These are phyloP conservation scores for Nasua narica DNA, from an alignment of 2,797 vertebrate genomes.

Conservation along the genomic window DNA sequence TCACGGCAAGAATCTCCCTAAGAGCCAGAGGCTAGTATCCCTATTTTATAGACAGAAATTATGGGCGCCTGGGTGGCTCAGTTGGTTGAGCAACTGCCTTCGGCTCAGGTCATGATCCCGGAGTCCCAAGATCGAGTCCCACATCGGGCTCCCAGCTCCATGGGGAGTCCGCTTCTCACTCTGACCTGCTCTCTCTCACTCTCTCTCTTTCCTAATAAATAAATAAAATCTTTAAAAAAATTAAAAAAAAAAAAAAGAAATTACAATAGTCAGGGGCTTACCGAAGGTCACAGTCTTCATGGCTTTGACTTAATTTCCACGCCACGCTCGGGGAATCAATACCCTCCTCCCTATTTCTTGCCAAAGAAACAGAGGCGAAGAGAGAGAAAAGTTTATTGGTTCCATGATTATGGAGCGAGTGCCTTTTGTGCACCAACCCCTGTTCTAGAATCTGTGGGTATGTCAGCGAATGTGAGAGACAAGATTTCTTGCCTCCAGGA, in stretches of 20 bases:
- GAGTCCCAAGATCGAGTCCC: too few species aligned
- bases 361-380: background rate
- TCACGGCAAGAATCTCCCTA: background rate
- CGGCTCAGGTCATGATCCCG: too few species aligned
- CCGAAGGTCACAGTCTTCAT: background rate
- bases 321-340: background rate
- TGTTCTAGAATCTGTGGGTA: background rate
- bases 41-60: background rate
- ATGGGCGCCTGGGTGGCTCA: too few species aligned
- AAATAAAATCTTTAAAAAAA: too few species aligned
- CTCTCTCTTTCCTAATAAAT: too few species aligned
- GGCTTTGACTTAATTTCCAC: background rate
- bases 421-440: background rate
- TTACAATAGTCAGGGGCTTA: too few species aligned
- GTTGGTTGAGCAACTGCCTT: too few species aligned
- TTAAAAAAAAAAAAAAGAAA: too few species aligned
- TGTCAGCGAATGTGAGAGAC: rapidly evolving
- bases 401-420: background rate
- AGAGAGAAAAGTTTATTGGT: background rate
- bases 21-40: background rate
- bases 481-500: background rate
- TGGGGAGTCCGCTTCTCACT: too few species aligned
- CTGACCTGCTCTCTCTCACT: too few species aligned
- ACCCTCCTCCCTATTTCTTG: background rate
- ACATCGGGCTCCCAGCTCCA: too few species aligned